These are phyloP conservation scores for Holothuria scabra DNA, from an alignment of 53 echinoderm and acorn worm species.

Conservation along the genomic window DNA sequence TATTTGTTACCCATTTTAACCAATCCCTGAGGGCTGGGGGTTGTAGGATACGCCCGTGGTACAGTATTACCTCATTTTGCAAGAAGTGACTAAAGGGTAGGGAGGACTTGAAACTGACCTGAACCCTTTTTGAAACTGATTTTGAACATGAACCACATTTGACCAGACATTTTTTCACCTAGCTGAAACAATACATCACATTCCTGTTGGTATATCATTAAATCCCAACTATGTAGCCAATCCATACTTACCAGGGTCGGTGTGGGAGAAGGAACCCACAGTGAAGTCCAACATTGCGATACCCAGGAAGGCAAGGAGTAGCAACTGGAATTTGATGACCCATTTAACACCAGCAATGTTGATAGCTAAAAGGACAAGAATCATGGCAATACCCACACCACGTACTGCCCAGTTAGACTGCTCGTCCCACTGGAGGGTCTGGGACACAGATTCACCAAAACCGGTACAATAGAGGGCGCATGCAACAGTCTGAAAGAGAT, in stretches of 20 bases:
- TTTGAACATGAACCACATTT: too few relatives aligned
- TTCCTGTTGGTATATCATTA: too few relatives aligned
- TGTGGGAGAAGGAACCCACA: slow-evolving; percentile 92
- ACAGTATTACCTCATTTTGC: too few relatives aligned
- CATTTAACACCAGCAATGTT: slow-evolving; percentile 98
- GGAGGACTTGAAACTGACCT: too few relatives aligned
- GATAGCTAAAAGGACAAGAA: slow-evolving; percentile 88
- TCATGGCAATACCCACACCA: slow-evolving; percentile 92
- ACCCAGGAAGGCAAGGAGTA: slow-evolving; percentile 85
- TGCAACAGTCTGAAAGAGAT: slow-evolving; percentile 78
- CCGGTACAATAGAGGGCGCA: slow-evolving; percentile 98
- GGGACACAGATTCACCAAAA: slow-evolving; percentile 94
- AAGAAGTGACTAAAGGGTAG: too few relatives aligned
- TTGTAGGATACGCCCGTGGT: too few relatives aligned
- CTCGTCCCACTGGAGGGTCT: slow-evolving; percentile 84
- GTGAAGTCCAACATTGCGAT: slow-evolving; percentile 95
- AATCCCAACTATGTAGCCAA: too few relatives aligned
- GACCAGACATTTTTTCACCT: too few relatives aligned
- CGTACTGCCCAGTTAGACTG: slow-evolving; percentile 90
- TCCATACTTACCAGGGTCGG: slow-evolving; percentile 68
- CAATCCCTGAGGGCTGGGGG: too few relatives aligned
- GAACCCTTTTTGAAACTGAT: too few relatives aligned
- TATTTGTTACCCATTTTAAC: too few relatives aligned
- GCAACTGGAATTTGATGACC: slow-evolving; percentile 98
- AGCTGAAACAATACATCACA: too few relatives aligned